Evolutionary conservation across 2,888 invertebrate species (phyloP).

Genomic region (Meloe dianella): DNA sequence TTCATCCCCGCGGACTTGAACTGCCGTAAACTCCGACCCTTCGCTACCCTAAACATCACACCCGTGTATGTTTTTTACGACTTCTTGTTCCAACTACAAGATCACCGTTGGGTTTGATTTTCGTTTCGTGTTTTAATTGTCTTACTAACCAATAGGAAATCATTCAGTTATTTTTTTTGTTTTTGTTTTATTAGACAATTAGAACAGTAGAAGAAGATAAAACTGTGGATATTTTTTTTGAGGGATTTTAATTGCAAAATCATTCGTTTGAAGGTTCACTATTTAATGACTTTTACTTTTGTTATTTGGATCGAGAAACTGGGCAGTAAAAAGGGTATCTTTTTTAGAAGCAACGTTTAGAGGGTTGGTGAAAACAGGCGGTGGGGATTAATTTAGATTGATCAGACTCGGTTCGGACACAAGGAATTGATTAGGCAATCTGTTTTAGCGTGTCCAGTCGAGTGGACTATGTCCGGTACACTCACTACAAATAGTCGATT

Average conservation of each 20-base stretch:
- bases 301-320: neutral
- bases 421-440: slow-evolving; percentile 63
- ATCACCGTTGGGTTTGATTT: slow-evolving; percentile 3
- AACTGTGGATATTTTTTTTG: neutral
- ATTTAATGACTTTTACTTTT: slow-evolving; percentile 10
- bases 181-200: neutral
- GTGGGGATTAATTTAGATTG: slow-evolving; percentile 63
- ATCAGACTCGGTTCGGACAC: slow-evolving; percentile 61
- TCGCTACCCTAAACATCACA: slow-evolving; percentile 52
- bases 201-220: neutral
- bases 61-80: slow-evolving; percentile 48
- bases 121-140: slow-evolving; percentile 8
- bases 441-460: slow-evolving; percentile 62
- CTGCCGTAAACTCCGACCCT: slow-evolving; percentile 52
- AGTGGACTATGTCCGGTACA: slow-evolving; percentile 58
- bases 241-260: slow-evolving; percentile 23
- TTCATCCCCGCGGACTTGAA: slow-evolving; percentile 56
- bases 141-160: neutral
- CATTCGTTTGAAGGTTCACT: neutral
- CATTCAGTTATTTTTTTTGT: neutral
- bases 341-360: slow-evolving; percentile 58
- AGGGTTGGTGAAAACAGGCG: slow-evolving; percentile 48
- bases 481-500: slow-evolving; percentile 36
- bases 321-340: slow-evolving; percentile 15
- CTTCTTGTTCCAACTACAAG: slow-evolving; percentile 14